Percentiles rank a stretch among this genome's conserved stretches.
These are phyloP conservation scores for Dunckerocampus dactyliophorus DNA, from an alignment of 2,113 vertebrate genomes.

Conservation along the genomic window DNA sequence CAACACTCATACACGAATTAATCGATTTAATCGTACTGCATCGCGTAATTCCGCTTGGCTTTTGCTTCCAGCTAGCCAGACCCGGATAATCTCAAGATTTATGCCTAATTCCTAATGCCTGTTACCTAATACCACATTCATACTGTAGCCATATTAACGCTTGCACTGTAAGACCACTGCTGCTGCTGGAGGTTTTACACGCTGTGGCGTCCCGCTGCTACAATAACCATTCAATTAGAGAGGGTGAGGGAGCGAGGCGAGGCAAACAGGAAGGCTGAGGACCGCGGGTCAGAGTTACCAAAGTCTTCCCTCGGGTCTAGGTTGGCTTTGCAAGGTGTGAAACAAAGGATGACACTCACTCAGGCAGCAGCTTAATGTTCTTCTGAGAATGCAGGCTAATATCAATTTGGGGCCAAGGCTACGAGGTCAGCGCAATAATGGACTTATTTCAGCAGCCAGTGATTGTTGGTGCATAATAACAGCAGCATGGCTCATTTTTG, in stretches of 20 bases:
- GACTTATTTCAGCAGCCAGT: neutral
- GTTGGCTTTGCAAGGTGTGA: slow-evolving; percentile 49
- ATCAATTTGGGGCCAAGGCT: slow-evolving; percentile 6
- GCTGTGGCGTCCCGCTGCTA: slow-evolving; percentile 38
- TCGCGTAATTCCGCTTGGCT: slow-evolving; percentile 57
- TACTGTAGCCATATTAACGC: slow-evolving; percentile 53
- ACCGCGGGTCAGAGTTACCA: slow-evolving; percentile 63
- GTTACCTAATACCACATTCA: slow-evolving; percentile 62
- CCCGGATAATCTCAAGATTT: slow-evolving; percentile 63
- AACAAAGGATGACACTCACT: neutral
- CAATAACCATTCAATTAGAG: slow-evolving; percentile 45
- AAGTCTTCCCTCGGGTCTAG: slow-evolving; percentile 48
- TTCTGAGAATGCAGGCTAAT: neutral
- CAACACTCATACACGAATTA: slow-evolving; percentile 51
- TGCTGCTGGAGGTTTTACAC: slow-evolving; percentile 28
- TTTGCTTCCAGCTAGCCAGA: slow-evolving; percentile 49
- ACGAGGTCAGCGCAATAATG: neutral
- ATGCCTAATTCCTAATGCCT: slow-evolving; percentile 52
- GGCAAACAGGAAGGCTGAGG: slow-evolving; percentile 53
- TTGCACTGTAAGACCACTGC: slow-evolving; percentile 33
- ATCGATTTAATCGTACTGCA: slow-evolving; percentile 59
- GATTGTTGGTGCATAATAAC: neutral
- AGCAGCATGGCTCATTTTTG: too few relatives aligned
- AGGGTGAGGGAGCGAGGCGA: slow-evolving; percentile 8
- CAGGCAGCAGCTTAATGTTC: neutral